These are phyloP conservation scores for Oryzias curvinotus DNA, from an alignment of 2,113 vertebrate genomes.

Conservation along the genomic window DNA sequence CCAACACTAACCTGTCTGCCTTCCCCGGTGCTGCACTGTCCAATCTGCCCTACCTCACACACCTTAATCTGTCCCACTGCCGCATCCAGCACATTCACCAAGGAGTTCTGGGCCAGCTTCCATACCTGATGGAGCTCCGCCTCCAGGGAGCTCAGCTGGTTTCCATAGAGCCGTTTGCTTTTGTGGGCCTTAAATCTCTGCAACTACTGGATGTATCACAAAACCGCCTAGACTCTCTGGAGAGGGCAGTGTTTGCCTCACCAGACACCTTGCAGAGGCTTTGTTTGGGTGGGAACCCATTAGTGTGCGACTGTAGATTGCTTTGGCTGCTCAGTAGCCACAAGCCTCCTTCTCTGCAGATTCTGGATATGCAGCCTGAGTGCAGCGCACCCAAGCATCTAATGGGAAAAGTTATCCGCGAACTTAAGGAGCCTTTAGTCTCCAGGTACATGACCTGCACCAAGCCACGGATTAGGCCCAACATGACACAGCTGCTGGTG, in stretches of 20 bases:
- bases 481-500: slow-evolving; percentile 87
- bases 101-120: slow-evolving; percentile 88
- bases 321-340: slow-evolving; percentile 90
- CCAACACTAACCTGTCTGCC: slow-evolving; percentile 90
- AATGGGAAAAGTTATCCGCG: slow-evolving; percentile 89
- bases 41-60: slow-evolving; percentile 91
- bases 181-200: slow-evolving; percentile 88
- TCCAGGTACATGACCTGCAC: slow-evolving; percentile 94
- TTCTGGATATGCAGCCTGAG: slow-evolving; percentile 88
- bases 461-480: slow-evolving; percentile 88
- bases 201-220: slow-evolving; percentile 91
- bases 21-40: slow-evolving; percentile 88
- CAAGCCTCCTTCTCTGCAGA: slow-evolving; percentile 87
- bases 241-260: slow-evolving; percentile 87
- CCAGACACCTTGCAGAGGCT: slow-evolving; percentile 89
- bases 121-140: slow-evolving; percentile 89
- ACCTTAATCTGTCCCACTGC: slow-evolving; percentile 94
- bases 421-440: slow-evolving; percentile 87
- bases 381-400: slow-evolving; percentile 88
- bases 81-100: slow-evolving; percentile 88
- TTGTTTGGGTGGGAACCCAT: slow-evolving; percentile 89
- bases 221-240: slow-evolving; percentile 90
- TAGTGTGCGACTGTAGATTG: slow-evolving; percentile 95
- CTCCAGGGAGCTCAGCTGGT: slow-evolving; percentile 86
- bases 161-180: slow-evolving; percentile 87